Conservation (phyloP, 2,888 invertebrate species). For the Melinopterus prodromus region DNA sequence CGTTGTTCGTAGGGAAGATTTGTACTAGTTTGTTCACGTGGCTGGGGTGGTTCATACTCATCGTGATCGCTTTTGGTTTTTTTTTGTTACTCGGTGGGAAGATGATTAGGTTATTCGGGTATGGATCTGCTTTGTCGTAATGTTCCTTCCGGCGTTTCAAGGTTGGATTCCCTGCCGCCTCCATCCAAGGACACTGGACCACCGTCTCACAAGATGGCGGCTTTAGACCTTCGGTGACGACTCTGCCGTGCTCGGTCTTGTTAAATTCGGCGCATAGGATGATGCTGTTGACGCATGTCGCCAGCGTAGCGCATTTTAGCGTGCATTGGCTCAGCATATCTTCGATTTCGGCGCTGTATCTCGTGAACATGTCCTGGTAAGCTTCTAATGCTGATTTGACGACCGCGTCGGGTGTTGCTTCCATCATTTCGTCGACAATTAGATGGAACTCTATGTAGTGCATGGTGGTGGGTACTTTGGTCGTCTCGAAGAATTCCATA, state of each 20-base stretch:
- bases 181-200: not conserved
- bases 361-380: not conserved
- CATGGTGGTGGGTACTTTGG: not conserved
- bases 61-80: constrained; percentile 1
- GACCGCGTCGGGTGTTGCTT: not conserved
- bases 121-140: not conserved
- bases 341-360: constrained; percentile 1
- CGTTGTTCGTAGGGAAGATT: not conserved
- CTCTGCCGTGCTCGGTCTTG: not conserved
- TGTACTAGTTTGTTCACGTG: not conserved
- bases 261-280: not conserved
- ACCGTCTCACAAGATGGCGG: not conserved
- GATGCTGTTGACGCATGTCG: not conserved
- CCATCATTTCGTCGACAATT: not conserved
- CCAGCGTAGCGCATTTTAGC: not conserved
- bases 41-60: not conserved
- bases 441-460: not conserved
- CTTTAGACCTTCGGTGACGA: not conserved
- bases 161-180: not conserved
- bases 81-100: not conserved
- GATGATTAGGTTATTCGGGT: not conserved
- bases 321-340: not conserved
- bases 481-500: not conserved
- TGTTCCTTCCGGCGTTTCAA: not conserved
- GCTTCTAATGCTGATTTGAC: not conserved